Evolutionary conservation across 35 echinoderm and acorn worm species (phyloP).

Genomic region (Eucidaris tribuloides): DNA sequence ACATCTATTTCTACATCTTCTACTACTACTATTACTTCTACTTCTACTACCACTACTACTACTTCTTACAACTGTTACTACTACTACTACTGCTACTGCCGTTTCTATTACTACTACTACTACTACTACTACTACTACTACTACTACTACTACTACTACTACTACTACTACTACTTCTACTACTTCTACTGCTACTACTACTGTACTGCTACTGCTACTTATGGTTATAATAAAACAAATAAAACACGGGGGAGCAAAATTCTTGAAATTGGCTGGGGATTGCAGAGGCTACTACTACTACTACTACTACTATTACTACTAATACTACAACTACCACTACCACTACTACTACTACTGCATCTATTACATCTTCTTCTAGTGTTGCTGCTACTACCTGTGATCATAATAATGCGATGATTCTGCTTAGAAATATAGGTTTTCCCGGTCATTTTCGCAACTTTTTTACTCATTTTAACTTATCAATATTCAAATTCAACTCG

Average conservation of each 20-base stretch:
- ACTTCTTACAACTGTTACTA: background rate
- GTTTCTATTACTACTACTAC: background rate
- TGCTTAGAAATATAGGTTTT: no score
- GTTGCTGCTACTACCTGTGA: background rate
- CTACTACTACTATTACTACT: background rate
- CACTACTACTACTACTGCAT: background rate
- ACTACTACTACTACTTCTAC: slow-evolving; percentile 14
- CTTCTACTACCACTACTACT: background rate
- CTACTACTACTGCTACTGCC: background rate
- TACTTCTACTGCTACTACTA: slow-evolving; percentile 7
- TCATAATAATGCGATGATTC: background rate
- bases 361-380: background rate
- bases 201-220: background rate
- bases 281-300: background rate
- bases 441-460: no score
- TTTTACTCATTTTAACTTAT: no score
- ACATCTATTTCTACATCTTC: background rate
- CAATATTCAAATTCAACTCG: no score
- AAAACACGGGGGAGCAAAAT: background rate
- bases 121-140: slow-evolving; percentile 14
- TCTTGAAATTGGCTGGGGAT: background rate
- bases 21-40: slow-evolving; percentile 3
- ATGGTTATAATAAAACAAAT: background rate
- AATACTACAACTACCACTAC: background rate
- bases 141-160: background rate